These are phyloP conservation scores for Ommatoiulus sabulosus DNA, from an alignment of 2,888 invertebrate genomes.

Conservation along the genomic window DNA sequence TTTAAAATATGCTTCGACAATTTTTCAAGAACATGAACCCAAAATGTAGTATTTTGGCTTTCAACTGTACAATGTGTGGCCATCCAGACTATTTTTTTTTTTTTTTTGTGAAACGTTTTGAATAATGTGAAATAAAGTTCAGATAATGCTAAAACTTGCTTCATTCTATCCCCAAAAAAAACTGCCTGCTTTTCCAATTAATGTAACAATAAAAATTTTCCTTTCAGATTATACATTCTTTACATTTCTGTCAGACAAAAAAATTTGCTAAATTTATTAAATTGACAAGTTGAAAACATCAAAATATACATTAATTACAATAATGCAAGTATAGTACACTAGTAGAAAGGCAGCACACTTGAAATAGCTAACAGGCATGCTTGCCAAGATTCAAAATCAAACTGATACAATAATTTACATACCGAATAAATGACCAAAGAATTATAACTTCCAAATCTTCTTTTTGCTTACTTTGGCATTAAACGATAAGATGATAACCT, in stretches of 20 bases:
- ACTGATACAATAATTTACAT: background rate
- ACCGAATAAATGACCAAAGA: background rate
- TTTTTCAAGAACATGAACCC: too few species aligned
- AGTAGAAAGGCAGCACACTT: background rate
- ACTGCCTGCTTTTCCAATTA: background rate
- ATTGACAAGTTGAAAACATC: background rate
- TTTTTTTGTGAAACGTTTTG: too few species aligned
- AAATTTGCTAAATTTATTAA: background rate
- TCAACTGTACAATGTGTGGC: too few species aligned
- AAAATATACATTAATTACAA: conserved; percentile 17
- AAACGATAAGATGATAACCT: conserved; percentile 34
- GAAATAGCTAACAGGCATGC: background rate
- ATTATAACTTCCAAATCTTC: background rate
- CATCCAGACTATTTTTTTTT: too few species aligned
- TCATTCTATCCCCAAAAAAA: too few species aligned
- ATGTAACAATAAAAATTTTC: background rate
- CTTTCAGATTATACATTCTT: background rate
- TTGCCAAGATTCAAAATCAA: background rate
- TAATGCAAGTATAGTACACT: background rate
- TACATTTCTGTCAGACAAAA: background rate
- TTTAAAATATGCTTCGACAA: too few species aligned
- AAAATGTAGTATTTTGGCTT: too few species aligned
- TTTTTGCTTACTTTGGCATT: background rate
- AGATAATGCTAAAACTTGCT: too few species aligned
- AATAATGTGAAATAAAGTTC: too few species aligned